Conservation (phyloP, 1,140 invertebrate genomes). For the Campoletis sonorensis region DNA sequence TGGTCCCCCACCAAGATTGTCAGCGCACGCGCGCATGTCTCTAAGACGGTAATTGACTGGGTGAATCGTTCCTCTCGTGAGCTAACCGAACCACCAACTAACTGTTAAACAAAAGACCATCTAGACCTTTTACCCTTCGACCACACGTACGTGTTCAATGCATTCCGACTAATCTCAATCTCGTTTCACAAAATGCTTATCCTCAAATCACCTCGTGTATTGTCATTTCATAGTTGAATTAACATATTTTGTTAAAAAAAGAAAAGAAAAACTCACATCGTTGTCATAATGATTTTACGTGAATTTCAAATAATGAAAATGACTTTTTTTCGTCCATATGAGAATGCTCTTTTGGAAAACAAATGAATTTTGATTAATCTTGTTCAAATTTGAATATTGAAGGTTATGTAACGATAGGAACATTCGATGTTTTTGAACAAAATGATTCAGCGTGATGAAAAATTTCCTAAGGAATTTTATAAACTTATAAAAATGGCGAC, state of each 20-base stretch:
- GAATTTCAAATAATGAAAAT: too few species aligned
- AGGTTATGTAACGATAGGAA: too few species aligned
- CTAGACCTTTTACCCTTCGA: constrained; percentile 32
- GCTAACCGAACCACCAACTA: constrained; percentile 62
- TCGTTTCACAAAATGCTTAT: neutral
- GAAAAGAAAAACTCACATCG: too few species aligned
- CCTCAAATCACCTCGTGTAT: neutral
- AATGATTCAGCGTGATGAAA: too few species aligned
- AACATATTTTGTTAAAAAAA: neutral
- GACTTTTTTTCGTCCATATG: too few species aligned
- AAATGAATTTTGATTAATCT: too few species aligned
- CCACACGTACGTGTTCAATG: constrained; percentile 37
- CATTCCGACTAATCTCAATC: constrained; percentile 1
- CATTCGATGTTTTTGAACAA: too few species aligned
- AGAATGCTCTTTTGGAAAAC: too few species aligned
- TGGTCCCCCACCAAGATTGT: constrained; percentile 55
- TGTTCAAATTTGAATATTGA: too few species aligned
- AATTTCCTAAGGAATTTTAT: neutral
- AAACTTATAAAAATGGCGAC: neutral
- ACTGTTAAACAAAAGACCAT: constrained; percentile 62
- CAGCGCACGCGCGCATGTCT: constrained; percentile 45
- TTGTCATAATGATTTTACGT: too few species aligned
- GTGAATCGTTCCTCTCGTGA: constrained; percentile 53
- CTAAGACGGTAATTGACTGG: constrained; percentile 60
- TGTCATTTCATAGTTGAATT: neutral